These are phyloP conservation scores for Synanthedon tipuliformis DNA, from an alignment of 2,888 invertebrate genomes.

Conservation along the genomic window DNA sequence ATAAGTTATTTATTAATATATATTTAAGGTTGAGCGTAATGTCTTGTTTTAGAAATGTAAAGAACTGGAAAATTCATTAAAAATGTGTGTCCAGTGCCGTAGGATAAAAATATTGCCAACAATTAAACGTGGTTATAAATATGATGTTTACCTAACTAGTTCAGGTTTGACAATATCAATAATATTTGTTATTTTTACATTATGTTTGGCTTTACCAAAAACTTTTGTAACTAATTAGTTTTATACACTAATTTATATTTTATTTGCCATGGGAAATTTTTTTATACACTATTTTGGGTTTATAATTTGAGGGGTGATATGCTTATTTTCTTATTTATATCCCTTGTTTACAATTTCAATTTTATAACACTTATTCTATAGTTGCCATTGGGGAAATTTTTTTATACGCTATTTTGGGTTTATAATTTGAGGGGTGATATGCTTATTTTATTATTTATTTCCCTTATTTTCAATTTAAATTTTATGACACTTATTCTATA, in stretches of 20 bases:
- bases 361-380: too few relatives aligned
- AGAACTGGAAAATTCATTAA: conserved; percentile 81
- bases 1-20: neutral
- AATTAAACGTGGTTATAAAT: conserved; percentile 83
- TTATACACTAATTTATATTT: neutral
- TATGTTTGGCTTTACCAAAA: neutral
- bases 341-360: too few relatives aligned
- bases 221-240: neutral
- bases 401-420: too few relatives aligned
- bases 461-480: too few relatives aligned
- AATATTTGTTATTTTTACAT: neutral
- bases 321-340: too few relatives aligned
- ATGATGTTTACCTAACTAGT: conserved; percentile 87
- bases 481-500: too few relatives aligned
- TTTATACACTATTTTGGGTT: too few relatives aligned
- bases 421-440: too few relatives aligned
- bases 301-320: too few relatives aligned
- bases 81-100: conserved; percentile 77
- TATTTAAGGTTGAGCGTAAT: conserved; percentile 39
- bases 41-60: conserved; percentile 73
- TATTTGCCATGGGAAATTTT: neutral
- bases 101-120: conserved; percentile 85
- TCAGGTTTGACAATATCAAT: conserved; percentile 75
- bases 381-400: neutral
- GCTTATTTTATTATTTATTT: too few relatives aligned